phyloP scores from a whole-genome alignment of 2,797 vertebrate species.

The Scolopax bukidnonensis region DNA sequence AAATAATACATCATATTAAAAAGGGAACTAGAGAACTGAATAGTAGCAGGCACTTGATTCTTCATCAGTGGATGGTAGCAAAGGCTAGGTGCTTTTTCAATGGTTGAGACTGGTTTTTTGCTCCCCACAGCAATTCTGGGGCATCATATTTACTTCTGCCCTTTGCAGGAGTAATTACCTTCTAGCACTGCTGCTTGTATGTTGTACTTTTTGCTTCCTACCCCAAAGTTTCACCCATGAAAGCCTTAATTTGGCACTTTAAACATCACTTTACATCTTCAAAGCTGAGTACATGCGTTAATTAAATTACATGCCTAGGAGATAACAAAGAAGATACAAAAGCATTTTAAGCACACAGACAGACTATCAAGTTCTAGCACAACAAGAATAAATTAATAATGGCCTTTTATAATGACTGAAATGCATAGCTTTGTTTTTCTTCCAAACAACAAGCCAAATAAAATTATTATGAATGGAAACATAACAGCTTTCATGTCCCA shows the following conservation, averaged over 20 bases:
- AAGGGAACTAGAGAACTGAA: not conserved
- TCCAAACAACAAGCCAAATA: not conserved
- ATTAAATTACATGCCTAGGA: constrained; percentile 66
- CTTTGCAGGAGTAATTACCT: not conserved
- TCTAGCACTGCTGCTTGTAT: not conserved
- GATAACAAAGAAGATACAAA: constrained; percentile 69
- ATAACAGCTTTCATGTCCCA: not conserved
- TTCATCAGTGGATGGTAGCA: not conserved
- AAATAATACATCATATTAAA: not conserved
- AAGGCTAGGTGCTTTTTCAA: not conserved
- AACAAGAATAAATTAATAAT: constrained; percentile 72
- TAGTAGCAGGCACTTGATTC: not conserved
- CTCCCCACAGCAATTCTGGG: not conserved
- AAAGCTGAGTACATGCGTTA: constrained; percentile 49
- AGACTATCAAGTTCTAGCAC: constrained; percentile 55
- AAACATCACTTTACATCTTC: constrained; percentile 43
- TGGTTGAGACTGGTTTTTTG: not conserved
- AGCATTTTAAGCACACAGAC: constrained; percentile 58
- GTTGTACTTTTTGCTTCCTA: not conserved
- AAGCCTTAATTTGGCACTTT: constrained; percentile 43
- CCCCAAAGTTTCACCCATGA: constrained; percentile 5
- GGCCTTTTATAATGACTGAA: constrained; percentile 54
- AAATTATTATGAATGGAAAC: not conserved
- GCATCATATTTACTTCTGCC: not conserved
- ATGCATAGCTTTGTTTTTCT: constrained; percentile 14